Evolutionary conservation across 2,113 vertebrate genomes (phyloP).

Genomic region (Paramisgurnus dabryanus): DNA sequence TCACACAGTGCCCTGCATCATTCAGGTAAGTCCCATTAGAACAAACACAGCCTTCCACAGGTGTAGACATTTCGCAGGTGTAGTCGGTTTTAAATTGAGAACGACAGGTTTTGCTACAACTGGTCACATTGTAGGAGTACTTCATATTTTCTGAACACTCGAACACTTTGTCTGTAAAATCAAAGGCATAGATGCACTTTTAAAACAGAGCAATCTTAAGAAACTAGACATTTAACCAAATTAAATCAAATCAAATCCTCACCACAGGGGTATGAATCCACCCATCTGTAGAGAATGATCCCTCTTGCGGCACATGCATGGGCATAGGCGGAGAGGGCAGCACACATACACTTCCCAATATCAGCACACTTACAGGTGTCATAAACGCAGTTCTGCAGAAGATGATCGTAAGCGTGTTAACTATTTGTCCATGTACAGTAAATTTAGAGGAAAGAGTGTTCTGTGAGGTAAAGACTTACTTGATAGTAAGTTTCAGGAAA

Average conservation of each 20-base stretch:
- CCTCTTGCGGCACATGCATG: slow-evolving; percentile 79
- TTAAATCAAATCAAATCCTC: slow-evolving; percentile 42
- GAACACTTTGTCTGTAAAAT: slow-evolving; percentile 61
- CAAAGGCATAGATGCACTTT: slow-evolving; percentile 62
- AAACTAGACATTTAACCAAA: not conserved
- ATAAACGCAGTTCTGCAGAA: slow-evolving; percentile 83
- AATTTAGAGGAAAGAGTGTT: not conserved
- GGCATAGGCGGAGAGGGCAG: slow-evolving; percentile 82
- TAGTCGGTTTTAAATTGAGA: slow-evolving; percentile 78
- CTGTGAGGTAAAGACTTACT: slow-evolving; percentile 66
- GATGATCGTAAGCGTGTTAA: not conserved
- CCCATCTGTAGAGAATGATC: slow-evolving; percentile 76
- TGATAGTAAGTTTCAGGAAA: slow-evolving; percentile 75
- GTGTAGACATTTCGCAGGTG: slow-evolving; percentile 75
- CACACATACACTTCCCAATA: slow-evolving; percentile 87
- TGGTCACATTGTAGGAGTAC: slow-evolving; percentile 73
- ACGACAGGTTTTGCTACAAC: slow-evolving; percentile 82
- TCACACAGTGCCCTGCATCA: slow-evolving; percentile 77
- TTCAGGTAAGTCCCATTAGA: slow-evolving; percentile 79
- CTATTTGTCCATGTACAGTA: not conserved
- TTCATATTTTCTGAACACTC: slow-evolving; percentile 78
- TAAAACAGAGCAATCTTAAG: too few species aligned
- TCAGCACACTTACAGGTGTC: slow-evolving; percentile 86
- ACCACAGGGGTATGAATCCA: slow-evolving; percentile 69
- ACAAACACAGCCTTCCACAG: slow-evolving; percentile 88